Evolutionary conservation across 2,888 invertebrate genomes (phyloP).

Genomic region (Caenorhabditis sp.): DNA sequence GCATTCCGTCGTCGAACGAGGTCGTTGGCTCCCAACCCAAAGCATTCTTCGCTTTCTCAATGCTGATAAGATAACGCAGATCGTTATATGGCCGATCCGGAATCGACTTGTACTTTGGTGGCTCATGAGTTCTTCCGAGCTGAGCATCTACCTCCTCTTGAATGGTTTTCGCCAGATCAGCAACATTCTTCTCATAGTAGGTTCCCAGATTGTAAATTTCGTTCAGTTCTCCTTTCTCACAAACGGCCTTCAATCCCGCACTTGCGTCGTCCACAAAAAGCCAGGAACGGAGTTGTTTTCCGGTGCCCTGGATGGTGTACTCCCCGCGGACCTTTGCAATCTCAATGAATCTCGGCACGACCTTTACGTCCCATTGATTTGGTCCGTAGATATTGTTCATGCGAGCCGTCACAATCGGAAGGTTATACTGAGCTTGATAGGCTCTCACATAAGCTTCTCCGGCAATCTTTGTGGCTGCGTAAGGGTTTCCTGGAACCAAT

Average conservation of each 20-base stretch:
- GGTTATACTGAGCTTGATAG: constrained; percentile 71
- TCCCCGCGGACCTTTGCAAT: constrained; percentile 77
- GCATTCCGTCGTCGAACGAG: constrained; percentile 79
- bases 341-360: constrained; percentile 81
- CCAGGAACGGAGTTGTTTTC: constrained; percentile 81
- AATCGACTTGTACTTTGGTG: constrained; percentile 75
- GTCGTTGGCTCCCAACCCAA: constrained; percentile 79
- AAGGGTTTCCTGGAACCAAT: constrained; percentile 80
- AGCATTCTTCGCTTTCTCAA: constrained; percentile 76
- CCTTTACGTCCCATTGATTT: constrained; percentile 82
- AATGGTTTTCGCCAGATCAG: constrained; percentile 77
- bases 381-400: constrained; percentile 83
- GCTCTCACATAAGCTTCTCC: constrained; percentile 79
- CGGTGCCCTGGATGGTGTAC: constrained; percentile 81
- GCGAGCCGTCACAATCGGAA: constrained; percentile 79
- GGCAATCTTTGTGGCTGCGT: constrained; percentile 81
- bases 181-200: constrained; percentile 81
- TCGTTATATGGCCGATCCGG: constrained; percentile 82
- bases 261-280: constrained; percentile 82
- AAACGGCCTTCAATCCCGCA: constrained; percentile 76
- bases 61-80: constrained; percentile 80
- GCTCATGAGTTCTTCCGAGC: constrained; percentile 65
- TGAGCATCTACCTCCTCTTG: constrained; percentile 80
- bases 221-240: constrained; percentile 75
- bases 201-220: constrained; percentile 82